Base-by-base conservation (phyloP, 2,113 vertebrate species). In the Microtus oregoni region DNA sequence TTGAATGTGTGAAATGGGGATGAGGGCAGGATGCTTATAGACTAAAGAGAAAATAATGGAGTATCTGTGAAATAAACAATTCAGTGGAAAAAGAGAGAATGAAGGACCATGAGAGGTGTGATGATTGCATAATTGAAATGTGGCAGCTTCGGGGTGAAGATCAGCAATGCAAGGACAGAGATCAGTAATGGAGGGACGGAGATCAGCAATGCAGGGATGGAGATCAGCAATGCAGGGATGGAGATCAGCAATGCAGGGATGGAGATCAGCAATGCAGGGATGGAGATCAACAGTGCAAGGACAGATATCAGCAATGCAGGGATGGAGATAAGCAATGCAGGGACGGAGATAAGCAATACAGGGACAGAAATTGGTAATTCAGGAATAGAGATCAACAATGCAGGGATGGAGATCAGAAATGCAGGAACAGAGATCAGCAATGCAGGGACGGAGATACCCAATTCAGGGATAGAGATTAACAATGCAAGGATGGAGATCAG, bases 11-110 rank as follows among this genome's bases (percentile, higher is more conserved):
- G 52, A 44, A 70, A 75, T 19, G 41, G 30, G 38, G 30, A 24
- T 26, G 13, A 44, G 41, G 24, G 58, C 32, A 50, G 61, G 28
- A 85, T 81, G 30, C 78, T 89, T 79, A 14, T 44, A 86, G 38
- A 87, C 47, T 55, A 65, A 85, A 0, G 1, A 19, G 44, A 65
- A 72, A 41, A 93, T 47, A 77, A 86, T 12, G 7, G 55, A 72
- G 41, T 77, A 41, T 28, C 47, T 93, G 63, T 83, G 58, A 91
- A 79, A 50, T 41, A 38, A 91, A 73, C n/a, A 70, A 24, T 79
- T 70, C 8, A 76, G 4, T 22, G 5, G 41, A 44, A 50, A 81
- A 86, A 47, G n/a, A 55, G 35, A 86, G 65, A 91, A 30, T 30
- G 61, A 44, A 44, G 38, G 38, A 24, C 81, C 28, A 3, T 28